Evolutionary conservation across 2,888 invertebrate genomes (phyloP).

Genomic region (Thecophora atra): DNA sequence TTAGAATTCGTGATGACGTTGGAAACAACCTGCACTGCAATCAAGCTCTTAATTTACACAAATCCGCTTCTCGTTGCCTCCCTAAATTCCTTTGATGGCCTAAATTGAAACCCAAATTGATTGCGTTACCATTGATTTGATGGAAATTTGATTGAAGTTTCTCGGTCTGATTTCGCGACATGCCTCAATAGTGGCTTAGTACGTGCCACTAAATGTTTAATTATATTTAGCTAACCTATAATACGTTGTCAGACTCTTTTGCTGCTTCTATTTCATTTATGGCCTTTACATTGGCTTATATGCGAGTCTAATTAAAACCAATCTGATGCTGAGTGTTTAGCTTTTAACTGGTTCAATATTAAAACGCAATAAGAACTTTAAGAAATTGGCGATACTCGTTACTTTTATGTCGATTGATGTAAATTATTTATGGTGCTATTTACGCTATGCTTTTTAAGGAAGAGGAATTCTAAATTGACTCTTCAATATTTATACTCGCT

Average conservation of each 20-base stretch:
- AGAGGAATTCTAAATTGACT: no score
- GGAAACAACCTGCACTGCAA: neutral
- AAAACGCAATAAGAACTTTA: no score
- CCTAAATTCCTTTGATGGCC: conserved; percentile 31
- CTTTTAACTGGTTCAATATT: no score
- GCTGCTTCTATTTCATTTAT: neutral
- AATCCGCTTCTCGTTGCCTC: conserved; percentile 1
- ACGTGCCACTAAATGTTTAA: conserved; percentile 3
- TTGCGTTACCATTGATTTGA: conserved; percentile 47
- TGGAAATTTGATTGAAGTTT: conserved; percentile 49
- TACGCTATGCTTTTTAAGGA: no score
- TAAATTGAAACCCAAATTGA: conserved; percentile 47
- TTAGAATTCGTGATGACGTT: neutral
- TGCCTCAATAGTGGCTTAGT: neutral
- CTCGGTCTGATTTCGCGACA: conserved; percentile 37
- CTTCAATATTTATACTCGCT: no score
- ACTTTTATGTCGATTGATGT: no score
- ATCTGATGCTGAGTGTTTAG: no score
- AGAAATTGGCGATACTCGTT: no score
- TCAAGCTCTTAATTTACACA: conserved; percentile 26
- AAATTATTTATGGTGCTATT: no score
- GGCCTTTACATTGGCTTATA: neutral
- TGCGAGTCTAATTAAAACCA: no score
- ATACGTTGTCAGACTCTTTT: neutral
- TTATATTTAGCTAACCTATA: neutral